These are phyloP conservation scores for Eugnorisma glareosa DNA, from an alignment of 2,888 invertebrate species.

Conservation along the genomic window DNA sequence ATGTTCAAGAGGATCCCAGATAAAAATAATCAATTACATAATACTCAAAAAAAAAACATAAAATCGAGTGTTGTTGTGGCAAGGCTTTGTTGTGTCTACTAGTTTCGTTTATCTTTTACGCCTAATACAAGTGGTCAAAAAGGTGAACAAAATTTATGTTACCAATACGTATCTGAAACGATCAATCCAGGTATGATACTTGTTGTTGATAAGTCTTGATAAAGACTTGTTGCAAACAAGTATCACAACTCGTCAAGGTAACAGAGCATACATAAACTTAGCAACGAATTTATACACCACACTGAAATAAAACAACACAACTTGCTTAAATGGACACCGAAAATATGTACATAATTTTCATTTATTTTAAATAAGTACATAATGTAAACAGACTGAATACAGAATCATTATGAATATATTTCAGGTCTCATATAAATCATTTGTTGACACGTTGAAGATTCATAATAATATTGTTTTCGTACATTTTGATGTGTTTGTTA, in stretches of 20 bases:
- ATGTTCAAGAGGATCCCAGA: neutral
- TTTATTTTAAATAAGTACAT: slow-evolving; percentile 35
- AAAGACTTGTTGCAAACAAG: neutral
- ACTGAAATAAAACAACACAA: slow-evolving; percentile 15
- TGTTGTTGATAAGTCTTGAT: neutral
- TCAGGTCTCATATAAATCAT: slow-evolving; percentile 46
- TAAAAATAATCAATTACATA: too few species aligned
- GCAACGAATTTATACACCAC: slow-evolving; percentile 1
- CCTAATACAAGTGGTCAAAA: neutral
- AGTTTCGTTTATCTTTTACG: neutral
- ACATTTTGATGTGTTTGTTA: slow-evolving; percentile 29
- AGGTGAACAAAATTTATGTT: neutral
- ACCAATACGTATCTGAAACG: neutral
- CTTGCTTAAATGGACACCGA: neutral
- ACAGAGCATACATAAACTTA: neutral
- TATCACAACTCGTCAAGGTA: neutral
- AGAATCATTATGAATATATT: slow-evolving; percentile 12
- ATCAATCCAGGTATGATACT: neutral
- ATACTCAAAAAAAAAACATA: too few species aligned
- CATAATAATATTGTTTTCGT: slow-evolving; percentile 14
- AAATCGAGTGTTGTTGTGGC: too few species aligned
- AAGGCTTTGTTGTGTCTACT: neutral
- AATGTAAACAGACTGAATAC: slow-evolving; percentile 25
- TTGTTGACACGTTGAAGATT: slow-evolving; percentile 28
- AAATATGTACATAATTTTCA: slow-evolving; percentile 5